Conservation (phyloP, 2,113 vertebrate genomes). For the Spermophilus dauricus region DNA sequence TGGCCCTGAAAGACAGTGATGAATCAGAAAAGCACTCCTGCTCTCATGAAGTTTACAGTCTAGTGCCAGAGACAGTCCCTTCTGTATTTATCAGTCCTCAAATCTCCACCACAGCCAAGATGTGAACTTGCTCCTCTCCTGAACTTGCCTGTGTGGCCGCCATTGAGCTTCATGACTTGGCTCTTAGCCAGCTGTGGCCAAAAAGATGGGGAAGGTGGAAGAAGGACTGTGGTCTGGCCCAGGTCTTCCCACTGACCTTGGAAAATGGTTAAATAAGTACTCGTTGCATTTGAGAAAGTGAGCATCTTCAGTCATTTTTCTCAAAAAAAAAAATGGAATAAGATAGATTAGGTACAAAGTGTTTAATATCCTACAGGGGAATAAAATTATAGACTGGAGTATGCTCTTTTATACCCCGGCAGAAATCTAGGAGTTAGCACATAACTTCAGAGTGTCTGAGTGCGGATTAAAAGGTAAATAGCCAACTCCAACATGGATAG, state of each 20-base stretch:
- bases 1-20: background rate
- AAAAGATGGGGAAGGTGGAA: background rate
- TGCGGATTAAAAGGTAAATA: too few species aligned
- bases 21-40: background rate
- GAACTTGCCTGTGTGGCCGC: background rate
- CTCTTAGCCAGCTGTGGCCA: background rate
- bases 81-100: background rate
- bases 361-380: too few species aligned
- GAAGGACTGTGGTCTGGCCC: rapidly evolving
- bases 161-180: background rate
- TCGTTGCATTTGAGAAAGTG: background rate
- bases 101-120: background rate
- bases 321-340: too few species aligned
- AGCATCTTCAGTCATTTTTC: background rate
- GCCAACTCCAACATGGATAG: background rate
- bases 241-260: background rate
- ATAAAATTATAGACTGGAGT: too few species aligned
- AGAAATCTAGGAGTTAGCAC: too few species aligned
- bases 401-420: too few species aligned
- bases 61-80: background rate
- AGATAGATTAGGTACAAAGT: too few species aligned
- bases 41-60: background rate
- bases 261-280: background rate
- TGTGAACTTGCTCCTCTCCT: background rate
- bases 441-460: too few species aligned